Conservation (phyloP, 1,140 invertebrate species). For the Rhynchophorus ferrugineus region DNA sequence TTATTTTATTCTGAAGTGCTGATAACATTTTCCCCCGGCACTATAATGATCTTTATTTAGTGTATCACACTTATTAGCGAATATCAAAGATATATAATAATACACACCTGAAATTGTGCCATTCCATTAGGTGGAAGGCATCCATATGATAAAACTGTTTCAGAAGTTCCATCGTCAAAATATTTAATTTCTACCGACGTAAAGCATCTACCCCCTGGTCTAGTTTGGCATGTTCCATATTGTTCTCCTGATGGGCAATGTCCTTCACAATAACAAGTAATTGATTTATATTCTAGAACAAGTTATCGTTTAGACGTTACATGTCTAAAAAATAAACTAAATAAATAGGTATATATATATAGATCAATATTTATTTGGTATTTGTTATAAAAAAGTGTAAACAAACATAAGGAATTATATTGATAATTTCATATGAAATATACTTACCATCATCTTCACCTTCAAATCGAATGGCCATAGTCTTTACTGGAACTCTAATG, state of each 20-base stretch:
- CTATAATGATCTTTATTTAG: too few relatives aligned
- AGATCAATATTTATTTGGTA: too few relatives aligned
- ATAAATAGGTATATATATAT: too few relatives aligned
- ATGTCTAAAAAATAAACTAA: too few relatives aligned
- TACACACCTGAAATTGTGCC: constrained; percentile 56
- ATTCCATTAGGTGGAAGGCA: constrained; percentile 80
- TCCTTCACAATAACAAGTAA: constrained; percentile 64
- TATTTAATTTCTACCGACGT: constrained; percentile 66
- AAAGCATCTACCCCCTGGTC: constrained; percentile 77
- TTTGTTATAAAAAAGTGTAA: too few relatives aligned
- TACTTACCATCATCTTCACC: neutral
- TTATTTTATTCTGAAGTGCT: constrained; percentile 67
- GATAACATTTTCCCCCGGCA: constrained; percentile 78
- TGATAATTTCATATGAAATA: neutral
- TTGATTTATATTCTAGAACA: neutral
- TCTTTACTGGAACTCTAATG: too few relatives aligned
- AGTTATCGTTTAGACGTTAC: too few relatives aligned
- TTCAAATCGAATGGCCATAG: neutral
- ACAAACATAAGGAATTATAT: neutral
- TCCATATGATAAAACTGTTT: constrained; percentile 68
- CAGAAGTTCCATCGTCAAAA: constrained; percentile 53
- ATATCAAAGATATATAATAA: too few relatives aligned
- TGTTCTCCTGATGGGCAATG: constrained; percentile 60
- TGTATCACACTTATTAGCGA: too few relatives aligned
- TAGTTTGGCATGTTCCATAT: constrained; percentile 66